Base-by-base conservation (phyloP, 2,888 invertebrate species). In the Lithophane semibrunnea region DNA sequence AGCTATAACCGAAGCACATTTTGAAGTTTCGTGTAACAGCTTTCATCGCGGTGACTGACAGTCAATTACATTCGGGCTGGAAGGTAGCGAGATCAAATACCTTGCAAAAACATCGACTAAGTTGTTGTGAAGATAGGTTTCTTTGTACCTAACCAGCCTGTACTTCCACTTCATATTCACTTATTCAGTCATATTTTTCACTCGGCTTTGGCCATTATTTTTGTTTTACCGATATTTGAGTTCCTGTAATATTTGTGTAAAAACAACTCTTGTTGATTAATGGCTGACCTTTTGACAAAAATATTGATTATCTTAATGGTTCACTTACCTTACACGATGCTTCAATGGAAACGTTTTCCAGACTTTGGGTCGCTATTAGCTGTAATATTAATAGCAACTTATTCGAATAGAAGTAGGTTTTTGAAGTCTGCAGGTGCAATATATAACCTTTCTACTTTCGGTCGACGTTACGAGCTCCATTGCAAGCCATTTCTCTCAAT, bases 401-500 rank as follows among this genome's bases (percentile, higher is more conserved):
- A 65, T 68, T 79, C 18, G 16, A 65, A 66, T 18, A 69, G 13
- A 10, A 60, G 42, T 16, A 77, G 21, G 77, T 60, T 64, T 77
- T 74, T 73, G n/a, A 77, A 77, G 66, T 61, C n/a, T 75, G 77
- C 75, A 85, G 78, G 71, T 77, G 77, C 71, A 66, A 76, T 83
- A 79, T 78, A 80, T 85, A 83, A 76, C 72, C n/a, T 56, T 77
- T 68, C 69, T 61, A 73, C 73, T 47, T 85, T 80, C 70, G 65
- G 72, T 73, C 56, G 72, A 65, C 56, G 77, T 83, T 86, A 83
- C 77, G 69, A 79, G 84, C 75, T 60, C 85, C 77, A 79, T 80
- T 79, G 78, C 69, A 73, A 83, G 76, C 76, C 77, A 84, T 86
- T 86, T 76, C 75, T 86, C 86, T 81, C 70, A 79, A 83, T 83